Evolutionary conservation across 2,888 invertebrate species (phyloP), one percentile per base, ranked within the genome.

Genomic region (Caenorhabditis becei): DNA sequence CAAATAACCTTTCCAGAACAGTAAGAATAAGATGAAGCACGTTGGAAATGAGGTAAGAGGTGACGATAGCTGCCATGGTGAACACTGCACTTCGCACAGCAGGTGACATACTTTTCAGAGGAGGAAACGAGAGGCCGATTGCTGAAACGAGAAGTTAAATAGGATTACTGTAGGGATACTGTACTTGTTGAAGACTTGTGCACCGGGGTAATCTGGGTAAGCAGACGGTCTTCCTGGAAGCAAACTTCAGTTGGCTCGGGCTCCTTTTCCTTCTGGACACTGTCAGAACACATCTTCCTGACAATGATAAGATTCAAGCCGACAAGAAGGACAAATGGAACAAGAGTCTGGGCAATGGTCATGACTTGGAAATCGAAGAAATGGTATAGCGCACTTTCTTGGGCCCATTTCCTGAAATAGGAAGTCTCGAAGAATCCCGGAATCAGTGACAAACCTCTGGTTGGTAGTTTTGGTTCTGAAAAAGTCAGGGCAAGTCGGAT

Each of bases 41-140:
- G 66, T 91, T 91, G 18, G 89, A 88, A 24, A 91, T 72, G 26
- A 91, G 82, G 83, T 91, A 91, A 7, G 87, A 86, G n/a, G 87
- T 81, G 28, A 91, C 89, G 83, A 91, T 90, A 28, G 88, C 89
- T 0, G 88, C 85, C 90, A 91, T 90, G 8, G 90, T 90, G 67
- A 88, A 87, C 20, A 90, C 88, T 7, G 90, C 90, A 23, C 86
- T 85, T 37, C 87, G 87, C 63, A 88, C 90, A 2, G 82, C 47
- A 16, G 82, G 70, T 10, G 83, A 79, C 85, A 85, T 85, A 37
- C 79, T 80, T 72, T 83, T 83, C 47, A 85, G 51, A 0, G 85
- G 83, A 24, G 75, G 80, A 10, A 85, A 78, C 2, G 83, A 80
- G 16, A 82, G 59, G 23, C 81, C 81, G 32, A 81, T 77, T 11